A percentile compares a stretch with the other conserved stretches of the same genome.
These are phyloP conservation scores for Rhamnusium bicolor DNA, from an alignment of 2,888 invertebrate genomes.

Conservation along the genomic window DNA sequence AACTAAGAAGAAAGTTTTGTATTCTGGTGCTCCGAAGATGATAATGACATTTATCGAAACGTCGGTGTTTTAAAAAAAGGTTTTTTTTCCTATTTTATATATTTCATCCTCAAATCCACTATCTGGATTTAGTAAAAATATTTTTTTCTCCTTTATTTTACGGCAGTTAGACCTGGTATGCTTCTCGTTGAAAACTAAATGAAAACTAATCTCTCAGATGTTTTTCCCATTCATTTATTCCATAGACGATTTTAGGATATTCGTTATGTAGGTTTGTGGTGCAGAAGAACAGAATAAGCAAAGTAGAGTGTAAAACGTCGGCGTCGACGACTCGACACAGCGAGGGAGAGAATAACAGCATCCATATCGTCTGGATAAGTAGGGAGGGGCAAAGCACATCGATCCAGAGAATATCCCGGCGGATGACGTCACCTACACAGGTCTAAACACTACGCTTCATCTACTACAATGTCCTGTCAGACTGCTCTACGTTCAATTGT, in stretches of 20 bases:
- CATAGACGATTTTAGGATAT: constrained; percentile 28
- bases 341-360: constrained; percentile 51
- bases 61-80: too few relatives aligned
- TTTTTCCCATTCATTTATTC: constrained; percentile 45
- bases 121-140: background rate
- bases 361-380: constrained; percentile 58
- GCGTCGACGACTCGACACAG: constrained; percentile 51
- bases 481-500: constrained; percentile 46
- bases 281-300: constrained; percentile 52
- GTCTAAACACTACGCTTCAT: constrained; percentile 64
- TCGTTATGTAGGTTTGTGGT: constrained; percentile 55
- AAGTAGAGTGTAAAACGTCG: constrained; percentile 45
- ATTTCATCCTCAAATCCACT: background rate
- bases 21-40: too few relatives aligned
- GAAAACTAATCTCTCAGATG: background rate
- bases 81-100: too few relatives aligned
- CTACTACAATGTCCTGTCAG: constrained; percentile 56
- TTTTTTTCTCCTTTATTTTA: background rate
- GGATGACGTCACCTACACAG: constrained; percentile 63
- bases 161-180: background rate
- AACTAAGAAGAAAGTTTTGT: too few relatives aligned
- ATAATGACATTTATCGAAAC: too few relatives aligned
- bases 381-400: constrained; percentile 59
- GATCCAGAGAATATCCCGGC: constrained; percentile 60
- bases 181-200: background rate